Base-by-base conservation (phyloP, 2,888 invertebrate genomes). In the Drosophila hamatofila region DNA sequence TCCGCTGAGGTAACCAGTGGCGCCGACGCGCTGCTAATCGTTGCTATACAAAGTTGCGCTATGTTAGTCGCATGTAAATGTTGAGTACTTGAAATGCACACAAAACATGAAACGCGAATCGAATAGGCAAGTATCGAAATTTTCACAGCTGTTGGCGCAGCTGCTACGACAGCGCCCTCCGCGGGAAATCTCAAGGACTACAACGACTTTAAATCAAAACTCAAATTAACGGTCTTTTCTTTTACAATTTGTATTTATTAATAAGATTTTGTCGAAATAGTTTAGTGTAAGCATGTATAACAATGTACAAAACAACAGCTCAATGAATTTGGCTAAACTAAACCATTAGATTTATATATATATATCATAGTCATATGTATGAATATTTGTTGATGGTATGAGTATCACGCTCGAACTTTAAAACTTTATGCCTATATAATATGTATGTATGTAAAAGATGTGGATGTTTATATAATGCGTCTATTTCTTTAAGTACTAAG, bases 281-380 rank as follows among this genome's bases (percentile, higher is more conserved):
- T 59, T 57, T 72, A 27, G 69, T 76, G 63, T 84, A 79, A 85
- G 84, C 86, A 77, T 79, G 82, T 80, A 85, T 88, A 87, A 87
- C 88, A 87, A 87, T 86, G 85, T 87, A 87, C 83, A 87, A 88
- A 87, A 83, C 82, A 87, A 87, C 88, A 88, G 81, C 79, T 85
- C 63, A 75, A 75, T 83, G 73, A 83, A 88, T 80, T 87, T 82
- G 73, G 81, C 86, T 86, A 88, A 85, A 81, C 84, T 85, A 85
- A 79, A 74, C 56, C 60, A 66, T 67, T 78, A 58, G 27, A 61
- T 68, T 77, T 72, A 80, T 66, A 71, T 37, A 70, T 62, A 72
- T 75, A 73, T 80, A 75, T 80, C 60, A 68, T 76, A 75, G 49
- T 60, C 72, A 72, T 60, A 71, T 77, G 69, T 76, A 63, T 61